A percentile compares a stretch with the other conserved stretches of the same genome.
Conservation (phyloP, 2,888 invertebrate genomes). For the Ptychoptera albimana region DNA sequence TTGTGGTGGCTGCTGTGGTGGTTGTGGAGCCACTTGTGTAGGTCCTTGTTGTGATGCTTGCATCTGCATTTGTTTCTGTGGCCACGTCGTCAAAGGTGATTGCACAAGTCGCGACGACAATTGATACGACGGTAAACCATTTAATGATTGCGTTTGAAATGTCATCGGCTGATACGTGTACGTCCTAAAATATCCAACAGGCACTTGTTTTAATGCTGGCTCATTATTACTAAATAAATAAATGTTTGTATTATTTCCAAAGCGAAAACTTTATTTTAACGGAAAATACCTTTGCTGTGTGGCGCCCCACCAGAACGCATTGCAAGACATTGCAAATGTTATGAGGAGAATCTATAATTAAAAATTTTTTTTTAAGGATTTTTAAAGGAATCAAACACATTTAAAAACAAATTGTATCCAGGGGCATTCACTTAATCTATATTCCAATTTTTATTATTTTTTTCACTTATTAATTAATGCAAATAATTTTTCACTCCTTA, state of each 20-base stretch:
- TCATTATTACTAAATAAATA: constrained; percentile 8
- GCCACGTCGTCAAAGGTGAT: constrained; percentile 4
- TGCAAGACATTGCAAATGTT: constrained; percentile 7
- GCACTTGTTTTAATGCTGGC: constrained; percentile 22
- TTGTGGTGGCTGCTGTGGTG: constrained; percentile 1
- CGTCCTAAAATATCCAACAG: constrained; percentile 27
- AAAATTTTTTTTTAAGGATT: not conserved
- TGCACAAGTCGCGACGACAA: not conserved
- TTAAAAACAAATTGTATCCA: no score
- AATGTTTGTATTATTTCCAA: not conserved
- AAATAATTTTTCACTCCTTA: no score
- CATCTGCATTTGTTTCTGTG: constrained; percentile 5
- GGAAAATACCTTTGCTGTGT: not conserved
- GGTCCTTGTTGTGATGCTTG: not conserved
- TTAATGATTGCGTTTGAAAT: constrained; percentile 11
- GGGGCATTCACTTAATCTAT: no score
- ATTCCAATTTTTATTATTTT: no score
- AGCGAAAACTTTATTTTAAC: not conserved
- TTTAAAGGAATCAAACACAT: no score
- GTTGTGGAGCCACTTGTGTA: not conserved
- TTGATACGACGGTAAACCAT: constrained; percentile 3
- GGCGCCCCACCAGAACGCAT: constrained; percentile 12
- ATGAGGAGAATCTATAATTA: constrained; percentile 7
- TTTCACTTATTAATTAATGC: no score
- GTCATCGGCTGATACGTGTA: constrained; percentile 26